Percentiles rank a stretch among this genome's conserved stretches.
Evolutionary conservation across 2,888 invertebrate species (phyloP).

Genomic region (Phymatocera aterrima): DNA sequence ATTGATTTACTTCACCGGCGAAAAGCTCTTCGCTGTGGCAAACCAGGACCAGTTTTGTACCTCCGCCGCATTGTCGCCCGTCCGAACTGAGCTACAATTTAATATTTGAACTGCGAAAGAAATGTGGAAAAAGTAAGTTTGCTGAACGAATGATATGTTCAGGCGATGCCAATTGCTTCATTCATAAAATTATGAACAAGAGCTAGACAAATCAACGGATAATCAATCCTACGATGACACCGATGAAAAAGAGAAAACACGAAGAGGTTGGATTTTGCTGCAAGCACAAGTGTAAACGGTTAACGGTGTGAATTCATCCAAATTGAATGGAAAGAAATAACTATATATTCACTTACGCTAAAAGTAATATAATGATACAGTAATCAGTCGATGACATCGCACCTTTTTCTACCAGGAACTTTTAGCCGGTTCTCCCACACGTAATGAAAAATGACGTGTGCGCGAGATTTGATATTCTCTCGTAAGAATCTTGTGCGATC

Average conservation of each 20-base stretch:
- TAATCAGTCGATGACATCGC: conserved; percentile 30
- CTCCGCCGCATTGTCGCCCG: conserved; percentile 9
- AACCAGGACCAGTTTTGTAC: conserved; percentile 36
- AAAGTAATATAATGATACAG: not conserved
- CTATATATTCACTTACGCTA: not conserved
- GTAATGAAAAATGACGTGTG: conserved; percentile 10
- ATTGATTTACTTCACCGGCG: conserved; percentile 40
- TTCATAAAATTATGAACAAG: too few relatives aligned
- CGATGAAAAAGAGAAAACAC: not conserved
- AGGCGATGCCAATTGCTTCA: not conserved
- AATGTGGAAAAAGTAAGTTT: too few relatives aligned
- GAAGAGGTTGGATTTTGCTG: not conserved
- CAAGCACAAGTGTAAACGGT: not conserved
- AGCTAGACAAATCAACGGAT: too few relatives aligned
- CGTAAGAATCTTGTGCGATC: not conserved
- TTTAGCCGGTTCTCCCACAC: conserved; percentile 18
- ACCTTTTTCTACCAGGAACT: not conserved
- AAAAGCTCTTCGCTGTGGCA: conserved; percentile 26
- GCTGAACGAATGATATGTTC: not conserved
- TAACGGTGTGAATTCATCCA: not conserved
- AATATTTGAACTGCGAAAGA: not conserved
- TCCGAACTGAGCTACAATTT: not conserved
- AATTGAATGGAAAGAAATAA: conserved; percentile 12
- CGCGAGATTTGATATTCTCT: not conserved
- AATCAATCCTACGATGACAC: not conserved